Evolutionary conservation across 1,140 invertebrate genomes (phyloP), one percentile per base, ranked within the genome.

Genomic region (Phenacoccus solenopsis): DNA sequence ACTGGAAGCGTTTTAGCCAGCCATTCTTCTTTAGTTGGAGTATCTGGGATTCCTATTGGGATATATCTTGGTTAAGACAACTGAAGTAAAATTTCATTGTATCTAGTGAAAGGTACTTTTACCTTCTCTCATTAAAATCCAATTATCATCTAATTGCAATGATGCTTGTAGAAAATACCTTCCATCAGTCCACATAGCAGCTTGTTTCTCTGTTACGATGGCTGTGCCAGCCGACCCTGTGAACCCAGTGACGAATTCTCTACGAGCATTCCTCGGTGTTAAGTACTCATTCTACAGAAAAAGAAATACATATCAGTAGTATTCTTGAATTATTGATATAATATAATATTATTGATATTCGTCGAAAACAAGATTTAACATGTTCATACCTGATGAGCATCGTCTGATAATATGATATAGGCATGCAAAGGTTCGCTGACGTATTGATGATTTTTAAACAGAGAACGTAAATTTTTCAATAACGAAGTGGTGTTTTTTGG

Each of bases 111-210:
- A 59, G 21, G 16, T 5, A 59, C 5, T 22, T 16, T 4, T 32
- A 80, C 85, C 85, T 74, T 85, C 81, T 78, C 87, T 88, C 87
- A 89, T 89, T 0, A 89, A 76, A 10, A 77, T 83, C 85, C 85
- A 87, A 76, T 85, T 82, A 7, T 77, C 73, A 77, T 85, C 84
- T 73, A 74, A 78, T 74, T 93, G 83, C 57, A 82, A 77, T 67
- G 81, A 76, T 1, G 90, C 90, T 82, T 98, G 96, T 20, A 92
- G 81, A 78, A 88, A 94, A 78, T 98, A 98, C 25, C 97, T 80
- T 0, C 94, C 96, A 81, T 98, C 96, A 0, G 95, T 98, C 96
- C 96, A 99, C 1, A 99, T 76, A 12, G 92, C 83, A 0, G 96
- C 95, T 59, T 88, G 77, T 1, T 84, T 79, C 0, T 82, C 76